phyloP scores from a whole-genome alignment of 1,140 invertebrate species.

The Harpegnathos saltator region DNA sequence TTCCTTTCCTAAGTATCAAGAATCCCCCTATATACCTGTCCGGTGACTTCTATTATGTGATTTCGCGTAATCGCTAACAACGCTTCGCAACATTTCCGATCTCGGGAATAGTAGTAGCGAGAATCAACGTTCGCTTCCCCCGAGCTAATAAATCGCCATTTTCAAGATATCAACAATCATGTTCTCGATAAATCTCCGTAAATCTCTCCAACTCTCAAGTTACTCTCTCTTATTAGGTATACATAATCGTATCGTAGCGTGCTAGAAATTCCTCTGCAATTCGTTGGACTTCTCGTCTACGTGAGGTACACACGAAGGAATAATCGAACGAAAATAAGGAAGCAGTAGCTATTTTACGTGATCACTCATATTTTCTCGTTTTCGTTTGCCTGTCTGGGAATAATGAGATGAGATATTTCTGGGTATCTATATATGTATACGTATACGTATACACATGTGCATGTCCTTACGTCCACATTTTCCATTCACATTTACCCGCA shows the following conservation, averaged over 20 bases:
- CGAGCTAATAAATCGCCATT: constrained; percentile 63
- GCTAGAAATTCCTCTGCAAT: constrained; percentile 43
- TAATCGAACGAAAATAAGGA: constrained; percentile 69
- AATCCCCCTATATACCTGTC: constrained; percentile 62
- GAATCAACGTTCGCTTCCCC: constrained; percentile 58
- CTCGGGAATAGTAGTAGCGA: constrained; percentile 58
- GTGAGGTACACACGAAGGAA: constrained; percentile 34
- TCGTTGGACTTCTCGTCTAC: constrained; percentile 30
- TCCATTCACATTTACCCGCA: constrained; percentile 44
- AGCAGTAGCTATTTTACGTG: constrained; percentile 55
- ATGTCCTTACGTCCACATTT: constrained; percentile 26
- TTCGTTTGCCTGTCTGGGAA: constrained; percentile 33
- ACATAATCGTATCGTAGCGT: constrained; percentile 44
- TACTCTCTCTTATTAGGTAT: constrained; percentile 24
- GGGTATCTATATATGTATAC: background rate
- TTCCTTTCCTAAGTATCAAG: constrained; percentile 64
- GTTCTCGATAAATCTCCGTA: constrained; percentile 58
- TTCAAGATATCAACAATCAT: constrained; percentile 13
- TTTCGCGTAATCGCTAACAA: constrained; percentile 32
- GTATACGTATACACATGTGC: constrained; percentile 45
- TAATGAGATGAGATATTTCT: constrained; percentile 20
- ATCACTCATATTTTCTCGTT: constrained; percentile 47
- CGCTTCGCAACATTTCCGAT: constrained; percentile 35
- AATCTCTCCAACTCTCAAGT: constrained; percentile 73
- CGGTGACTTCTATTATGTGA: constrained; percentile 37